A percentile compares a stretch with the other conserved stretches of the same genome.
These are phyloP conservation scores for Hycleus cichorii DNA, from an alignment of 1,140 invertebrate genomes.

Conservation along the genomic window DNA sequence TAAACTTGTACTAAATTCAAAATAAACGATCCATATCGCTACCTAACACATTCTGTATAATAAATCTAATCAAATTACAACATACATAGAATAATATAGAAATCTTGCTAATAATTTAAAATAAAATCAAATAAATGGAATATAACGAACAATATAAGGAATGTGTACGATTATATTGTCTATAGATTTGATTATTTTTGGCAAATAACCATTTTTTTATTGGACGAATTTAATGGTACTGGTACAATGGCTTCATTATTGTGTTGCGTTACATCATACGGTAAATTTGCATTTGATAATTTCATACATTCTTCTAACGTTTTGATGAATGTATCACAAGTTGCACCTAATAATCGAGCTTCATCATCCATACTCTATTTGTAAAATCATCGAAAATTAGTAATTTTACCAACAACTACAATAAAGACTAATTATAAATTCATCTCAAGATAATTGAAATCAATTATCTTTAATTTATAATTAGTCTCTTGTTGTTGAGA, in stretches of 20 bases:
- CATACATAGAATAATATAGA: too few species aligned
- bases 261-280: constrained; percentile 38
- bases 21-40: too few species aligned
- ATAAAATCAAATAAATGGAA: too few species aligned
- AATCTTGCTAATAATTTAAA: too few species aligned
- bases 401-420: background rate
- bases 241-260: constrained; percentile 38
- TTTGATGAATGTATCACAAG: constrained; percentile 77
- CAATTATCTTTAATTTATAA: too few species aligned
- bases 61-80: too few species aligned
- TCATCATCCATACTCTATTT: constrained; percentile 66
- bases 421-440: too few species aligned
- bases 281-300: constrained; percentile 49
- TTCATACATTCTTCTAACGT: constrained; percentile 76
- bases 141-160: background rate
- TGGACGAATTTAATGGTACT: constrained; percentile 26
- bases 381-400: constrained; percentile 28
- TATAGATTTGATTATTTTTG: background rate
- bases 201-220: constrained; percentile 25
- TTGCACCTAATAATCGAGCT: constrained; percentile 64
- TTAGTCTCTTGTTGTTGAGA: too few species aligned
- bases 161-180: constrained; percentile 1
- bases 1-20: too few species aligned
- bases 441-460: too few species aligned
- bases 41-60: too few species aligned